phyloP scores from a whole-genome alignment of 1,140 invertebrate species.

The Pinna nobilis region DNA sequence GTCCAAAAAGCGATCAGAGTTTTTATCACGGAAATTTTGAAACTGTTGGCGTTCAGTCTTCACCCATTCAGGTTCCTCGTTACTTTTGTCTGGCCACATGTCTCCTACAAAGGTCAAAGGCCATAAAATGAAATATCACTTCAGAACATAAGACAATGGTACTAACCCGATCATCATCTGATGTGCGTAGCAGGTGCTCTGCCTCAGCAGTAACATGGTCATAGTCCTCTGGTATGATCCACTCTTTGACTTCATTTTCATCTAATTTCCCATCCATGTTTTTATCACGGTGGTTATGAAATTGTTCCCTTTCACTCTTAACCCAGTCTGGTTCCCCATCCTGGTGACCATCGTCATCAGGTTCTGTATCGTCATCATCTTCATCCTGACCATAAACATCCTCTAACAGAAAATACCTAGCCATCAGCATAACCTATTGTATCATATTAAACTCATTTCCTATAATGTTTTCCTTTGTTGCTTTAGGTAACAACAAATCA shows the following conservation, averaged over 20 bases:
- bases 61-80: constrained; percentile 97
- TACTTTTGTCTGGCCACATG: constrained; percentile 70
- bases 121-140: no score
- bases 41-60: constrained; percentile 94
- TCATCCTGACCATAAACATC: constrained; percentile 82
- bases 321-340: constrained; percentile 97
- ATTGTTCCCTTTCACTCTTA: constrained; percentile 93
- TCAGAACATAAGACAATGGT: constrained; percentile 90
- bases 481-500: no score
- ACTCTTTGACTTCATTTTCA: constrained; percentile 87
- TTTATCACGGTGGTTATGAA: constrained; percentile 84
- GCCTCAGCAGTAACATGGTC: constrained; percentile 98
- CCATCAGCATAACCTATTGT: no score
- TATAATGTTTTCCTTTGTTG: no score
- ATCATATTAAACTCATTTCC: no score
- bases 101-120: constrained; percentile 67
- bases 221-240: constrained; percentile 97
- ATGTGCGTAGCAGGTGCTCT: constrained; percentile 95
- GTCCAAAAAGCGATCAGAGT: constrained; percentile 93
- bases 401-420: constrained; percentile 43
- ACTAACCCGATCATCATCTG: constrained; percentile 89
- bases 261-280: constrained; percentile 93
- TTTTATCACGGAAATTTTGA: constrained; percentile 84
- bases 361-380: constrained; percentile 93
- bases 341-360: constrained; percentile 86